Evolutionary conservation across 2,888 invertebrate species (phyloP), one percentile per base, ranked within the genome.

Genomic region (Trypoxylon attenuatum): DNA sequence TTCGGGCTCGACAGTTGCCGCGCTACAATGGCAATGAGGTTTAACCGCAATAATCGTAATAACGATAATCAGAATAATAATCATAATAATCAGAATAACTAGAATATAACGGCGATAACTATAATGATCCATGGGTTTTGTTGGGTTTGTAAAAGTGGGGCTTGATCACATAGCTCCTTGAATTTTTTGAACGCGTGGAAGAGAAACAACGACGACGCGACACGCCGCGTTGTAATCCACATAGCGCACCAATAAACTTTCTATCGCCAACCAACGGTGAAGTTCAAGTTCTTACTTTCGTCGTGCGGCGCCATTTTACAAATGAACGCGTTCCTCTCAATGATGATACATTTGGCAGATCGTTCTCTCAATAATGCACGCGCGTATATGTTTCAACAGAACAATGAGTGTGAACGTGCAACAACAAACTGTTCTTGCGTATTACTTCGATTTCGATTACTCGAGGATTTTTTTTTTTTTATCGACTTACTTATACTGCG

Each of bases 91-190:
- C 49, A 56, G 49, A 51, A 25, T 73, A 64, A 56, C 47, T 27
- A 52, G 29, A 25, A 51, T 18, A 45, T 54, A 67, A 69, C 63
- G 43, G 55, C 42, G 15, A 58, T 18, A 66, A 67, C 63, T 66
- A 70, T 47, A 46, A 51, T 59, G 38, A 45, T 27, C 27, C 45
- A 52, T 39, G 52, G 56, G 55, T 54, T 60, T 57, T n/a, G n/a
- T n/a, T n/a, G n/a, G n/a, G 62, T 33, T 50, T 71, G 75, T 66
- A 74, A 72, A 67, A 66, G 56, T 75, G 71, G 66, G n/a, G n/a
- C 66, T 61, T 55, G 57, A 67, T 67, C 50, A 53, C 59, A 59
- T 64, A 59, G 46, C 52, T 57, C 49, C 52, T 54, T 52, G 55
- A 65, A 74, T 58, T 65, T 64, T 53, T 47, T 55, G 74, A 71